Conservation (phyloP, 2,113 vertebrate species). For the Nothoprocta perdicaria region DNA sequence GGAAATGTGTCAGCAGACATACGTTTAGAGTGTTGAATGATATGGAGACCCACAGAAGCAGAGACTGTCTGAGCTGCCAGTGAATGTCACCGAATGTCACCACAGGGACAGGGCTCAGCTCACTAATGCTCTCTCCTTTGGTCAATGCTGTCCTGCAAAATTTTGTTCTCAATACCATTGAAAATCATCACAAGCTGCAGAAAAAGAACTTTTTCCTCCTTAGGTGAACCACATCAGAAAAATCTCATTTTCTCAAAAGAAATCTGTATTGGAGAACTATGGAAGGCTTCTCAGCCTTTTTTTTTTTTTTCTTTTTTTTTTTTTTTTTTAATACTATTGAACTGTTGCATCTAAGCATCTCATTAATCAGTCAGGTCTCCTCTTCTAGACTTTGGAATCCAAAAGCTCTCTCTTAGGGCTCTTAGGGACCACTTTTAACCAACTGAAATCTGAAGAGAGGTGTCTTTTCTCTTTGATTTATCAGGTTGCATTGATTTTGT, state of each 20-base stretch:
- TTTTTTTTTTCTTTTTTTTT: no score
- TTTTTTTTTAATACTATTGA: no score
- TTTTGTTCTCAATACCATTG: neutral
- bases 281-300: neutral
- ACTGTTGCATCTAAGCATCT: neutral
- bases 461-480: neutral
- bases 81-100: neutral
- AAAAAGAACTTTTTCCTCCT: neutral
- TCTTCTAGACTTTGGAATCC: neutral
- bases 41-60: neutral
- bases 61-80: neutral
- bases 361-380: neutral
- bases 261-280: neutral
- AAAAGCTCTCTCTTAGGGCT: neutral
- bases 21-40: neutral
- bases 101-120: neutral
- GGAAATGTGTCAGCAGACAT: neutral
- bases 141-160: neutral
- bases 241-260: neutral
- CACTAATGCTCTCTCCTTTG: accelerated
- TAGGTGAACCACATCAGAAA: neutral
- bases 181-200: neutral
- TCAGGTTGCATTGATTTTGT: neutral
- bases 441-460: neutral
- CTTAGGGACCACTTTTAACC: neutral